A percentile compares a stretch with the other conserved stretches of the same genome.
Conservation (phyloP, 2,888 invertebrate species). For the Eudasyphora cyanicolor region DNA sequence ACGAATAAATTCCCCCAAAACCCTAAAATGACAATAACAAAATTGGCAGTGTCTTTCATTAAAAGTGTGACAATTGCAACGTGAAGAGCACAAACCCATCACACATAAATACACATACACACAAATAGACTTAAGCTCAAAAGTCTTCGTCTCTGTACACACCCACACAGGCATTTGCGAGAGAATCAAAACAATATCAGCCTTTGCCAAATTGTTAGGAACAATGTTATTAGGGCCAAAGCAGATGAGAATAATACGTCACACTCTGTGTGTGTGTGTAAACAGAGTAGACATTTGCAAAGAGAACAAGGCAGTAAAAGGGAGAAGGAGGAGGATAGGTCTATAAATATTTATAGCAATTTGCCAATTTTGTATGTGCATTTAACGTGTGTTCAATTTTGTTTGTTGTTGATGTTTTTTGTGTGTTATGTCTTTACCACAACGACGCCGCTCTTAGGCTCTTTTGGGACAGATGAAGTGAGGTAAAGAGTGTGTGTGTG, state of each 20-base stretch:
- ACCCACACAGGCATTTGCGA: background rate
- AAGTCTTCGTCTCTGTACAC: conserved; percentile 3
- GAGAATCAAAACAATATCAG: background rate
- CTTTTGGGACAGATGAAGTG: too few species aligned
- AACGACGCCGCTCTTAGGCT: too few species aligned
- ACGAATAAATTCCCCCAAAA: background rate
- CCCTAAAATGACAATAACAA: background rate
- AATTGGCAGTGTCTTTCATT: conserved; percentile 28
- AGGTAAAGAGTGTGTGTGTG: too few species aligned
- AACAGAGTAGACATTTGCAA: too few species aligned
- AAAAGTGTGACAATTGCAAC: conserved; percentile 25
- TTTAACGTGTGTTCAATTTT: background rate
- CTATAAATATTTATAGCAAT: conserved; percentile 38
- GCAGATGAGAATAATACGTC: conserved; percentile 10
- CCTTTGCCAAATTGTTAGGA: background rate
- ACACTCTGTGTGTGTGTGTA: conserved; percentile 23
- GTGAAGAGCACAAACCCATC: background rate
- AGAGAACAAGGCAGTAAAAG: too few species aligned
- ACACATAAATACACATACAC: background rate
- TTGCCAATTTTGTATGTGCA: background rate
- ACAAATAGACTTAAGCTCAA: background rate
- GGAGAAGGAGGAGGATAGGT: too few species aligned
- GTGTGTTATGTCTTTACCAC: too few species aligned
- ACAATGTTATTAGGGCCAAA: conserved; percentile 3
- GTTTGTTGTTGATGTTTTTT: background rate